Base-by-base conservation (phyloP, 2,888 invertebrate genomes). In the Drosophila austrosaltans region DNA sequence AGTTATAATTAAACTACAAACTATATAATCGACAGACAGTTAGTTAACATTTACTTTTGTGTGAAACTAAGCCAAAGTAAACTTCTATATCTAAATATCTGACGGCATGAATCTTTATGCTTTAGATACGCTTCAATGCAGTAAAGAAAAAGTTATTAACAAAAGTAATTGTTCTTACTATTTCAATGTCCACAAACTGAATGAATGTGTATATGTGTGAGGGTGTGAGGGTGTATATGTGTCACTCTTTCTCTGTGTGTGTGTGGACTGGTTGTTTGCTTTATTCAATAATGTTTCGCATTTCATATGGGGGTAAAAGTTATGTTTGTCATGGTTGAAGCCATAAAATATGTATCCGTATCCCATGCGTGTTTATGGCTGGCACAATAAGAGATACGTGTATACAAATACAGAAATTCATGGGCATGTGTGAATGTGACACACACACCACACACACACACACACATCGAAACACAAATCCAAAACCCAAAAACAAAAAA, bases 301-400 rank as follows among this genome's bases (percentile, higher is more conserved):
- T n/a, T 42, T 42, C 20, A 8, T 48, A 8, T 48, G 10, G 25
- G 22, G 48, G 48, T 48, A 48, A 62, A 48, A 62, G 62, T 62
- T 62, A 42, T 61, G 61, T 62, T 32, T 53, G 48, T 48, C 48
- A 48, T 48, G 48, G 66, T 78, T 57, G 60, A 64, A 69, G 69
- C 84, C 75, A 86, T 82, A 69, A 82, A 86, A 83, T 77, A 83
- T 86, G 74, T 81, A 83, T 81, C 65, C 83, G 75, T 81, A 83
- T 81, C 65, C 66, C 73, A 81, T 83, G 87, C 79, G 75, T 82
- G 84, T 83, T 87, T 83, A 79, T 72, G 77, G 72, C 77, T 42
- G 39, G 64, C 48, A 61, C 53, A 44, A 53, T 30, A 59, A 42
- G 20, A 59, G 16, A 36, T 36, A 48, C 39, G 20, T 12, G 59